phyloP scores from a whole-genome alignment of 2,113 vertebrate genomes.

The Camelus dromedarius region DNA sequence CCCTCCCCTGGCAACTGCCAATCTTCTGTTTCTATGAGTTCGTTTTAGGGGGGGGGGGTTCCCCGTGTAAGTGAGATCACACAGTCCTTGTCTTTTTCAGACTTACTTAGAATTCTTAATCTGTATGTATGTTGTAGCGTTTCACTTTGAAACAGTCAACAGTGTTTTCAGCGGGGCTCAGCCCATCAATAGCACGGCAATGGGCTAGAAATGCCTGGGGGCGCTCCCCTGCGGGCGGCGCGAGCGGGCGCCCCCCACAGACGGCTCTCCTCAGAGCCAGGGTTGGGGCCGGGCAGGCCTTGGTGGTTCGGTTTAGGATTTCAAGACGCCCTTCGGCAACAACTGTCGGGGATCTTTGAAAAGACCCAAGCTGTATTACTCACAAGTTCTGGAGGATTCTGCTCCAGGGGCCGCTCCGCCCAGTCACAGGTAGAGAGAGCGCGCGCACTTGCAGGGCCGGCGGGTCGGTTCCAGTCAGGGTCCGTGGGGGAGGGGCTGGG shows the following conservation, averaged over 20 bases:
- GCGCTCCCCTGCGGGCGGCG: background rate
- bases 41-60: background rate
- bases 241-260: accelerated
- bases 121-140: background rate
- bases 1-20: no score
- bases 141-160: background rate
- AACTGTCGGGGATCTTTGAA: no score
- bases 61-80: background rate
- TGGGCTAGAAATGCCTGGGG: background rate
- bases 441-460: no score
- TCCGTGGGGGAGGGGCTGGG: no score
- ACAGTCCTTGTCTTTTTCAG: background rate
- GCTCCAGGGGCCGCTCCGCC: accelerated
- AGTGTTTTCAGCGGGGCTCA: background rate
- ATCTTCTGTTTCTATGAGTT: background rate
- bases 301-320: background rate
- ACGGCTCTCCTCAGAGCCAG: background rate
- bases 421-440: background rate
- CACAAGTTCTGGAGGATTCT: background rate
- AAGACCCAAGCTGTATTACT: background rate
- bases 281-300: background rate
- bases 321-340: background rate
- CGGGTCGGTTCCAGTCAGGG: no score
- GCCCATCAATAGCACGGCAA: no score
- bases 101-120: background rate